Percentiles rank a stretch among this genome's conserved stretches.
Conservation (phyloP, 2,888 invertebrate species). For the Holacanthella duospinosa region DNA sequence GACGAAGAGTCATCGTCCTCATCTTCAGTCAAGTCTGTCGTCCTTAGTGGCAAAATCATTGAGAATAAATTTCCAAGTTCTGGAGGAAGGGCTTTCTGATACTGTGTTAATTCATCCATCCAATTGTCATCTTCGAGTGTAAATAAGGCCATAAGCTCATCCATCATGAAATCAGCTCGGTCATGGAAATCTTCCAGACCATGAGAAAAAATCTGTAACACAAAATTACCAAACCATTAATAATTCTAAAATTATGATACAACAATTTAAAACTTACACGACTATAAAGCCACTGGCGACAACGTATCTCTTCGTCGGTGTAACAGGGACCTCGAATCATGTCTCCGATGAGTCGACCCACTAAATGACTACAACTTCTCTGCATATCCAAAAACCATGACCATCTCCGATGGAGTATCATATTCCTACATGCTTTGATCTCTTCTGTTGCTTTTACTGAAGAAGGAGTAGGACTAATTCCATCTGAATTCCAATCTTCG, state of each 20-base stretch:
- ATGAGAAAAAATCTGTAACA: slow-evolving; percentile 41
- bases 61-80: slow-evolving; percentile 22
- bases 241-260: too few relatives aligned
- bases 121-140: slow-evolving; percentile 23
- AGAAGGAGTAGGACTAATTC: too few relatives aligned
- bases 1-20: neutral
- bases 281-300: slow-evolving; percentile 45
- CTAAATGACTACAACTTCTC: slow-evolving; percentile 50
- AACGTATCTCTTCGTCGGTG: slow-evolving; percentile 43
- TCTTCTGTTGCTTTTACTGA: neutral
- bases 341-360: slow-evolving; percentile 51
- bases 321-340: slow-evolving; percentile 47
- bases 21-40: neutral
- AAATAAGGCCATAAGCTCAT: slow-evolving; percentile 19
- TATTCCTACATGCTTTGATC: slow-evolving; percentile 3
- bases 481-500: slow-evolving; percentile 29
- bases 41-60: slow-evolving; percentile 31
- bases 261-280: slow-evolving; percentile 9
- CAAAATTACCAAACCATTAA: neutral
- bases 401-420: slow-evolving; percentile 41
- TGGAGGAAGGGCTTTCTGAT: slow-evolving; percentile 9
- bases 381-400: slow-evolving; percentile 53
- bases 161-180: slow-evolving; percentile 4
- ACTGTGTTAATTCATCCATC: slow-evolving; percentile 22
- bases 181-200: slow-evolving; percentile 39